Conservation (phyloP, 2,888 invertebrate genomes). For the Synergus laeviventris region DNA sequence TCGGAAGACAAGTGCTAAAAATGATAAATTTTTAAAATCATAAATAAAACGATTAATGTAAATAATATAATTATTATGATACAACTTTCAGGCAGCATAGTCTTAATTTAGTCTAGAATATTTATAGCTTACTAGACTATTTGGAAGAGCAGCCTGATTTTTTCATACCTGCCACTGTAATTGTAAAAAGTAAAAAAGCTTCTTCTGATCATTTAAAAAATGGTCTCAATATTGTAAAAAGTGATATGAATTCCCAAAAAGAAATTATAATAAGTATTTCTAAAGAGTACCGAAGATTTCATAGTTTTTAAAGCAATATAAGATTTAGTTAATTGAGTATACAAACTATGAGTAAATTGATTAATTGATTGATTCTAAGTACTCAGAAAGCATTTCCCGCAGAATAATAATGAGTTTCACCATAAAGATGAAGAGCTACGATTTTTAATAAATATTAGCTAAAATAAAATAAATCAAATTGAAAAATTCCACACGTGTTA, state of each 20-base stretch:
- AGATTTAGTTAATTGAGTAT: not conserved
- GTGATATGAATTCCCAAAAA: not conserved
- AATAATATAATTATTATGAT: not conserved
- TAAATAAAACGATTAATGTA: not conserved
- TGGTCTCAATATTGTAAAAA: not conserved
- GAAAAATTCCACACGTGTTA: slow-evolving; percentile 38
- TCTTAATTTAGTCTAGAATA: slow-evolving; percentile 17
- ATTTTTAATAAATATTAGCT: slow-evolving; percentile 34
- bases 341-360: slow-evolving; percentile 9
- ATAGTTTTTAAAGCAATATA: slow-evolving; percentile 7
- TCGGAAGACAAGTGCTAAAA: not conserved
- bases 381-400: slow-evolving; percentile 23
- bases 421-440: slow-evolving; percentile 5
- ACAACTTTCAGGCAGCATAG: slow-evolving; percentile 32
- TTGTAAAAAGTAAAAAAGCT: not conserved
- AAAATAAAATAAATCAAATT: not conserved
- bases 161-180: slow-evolving; percentile 7
- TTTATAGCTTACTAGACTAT: not conserved
- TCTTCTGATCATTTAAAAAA: not conserved
- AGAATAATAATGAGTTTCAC: slow-evolving; percentile 19
- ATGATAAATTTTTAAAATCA: not conserved
- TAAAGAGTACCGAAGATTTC: not conserved
- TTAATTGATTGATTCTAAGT: not conserved
- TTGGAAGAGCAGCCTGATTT: slow-evolving; percentile 33
- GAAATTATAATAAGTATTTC: not conserved